A percentile compares a stretch with the other conserved stretches of the same genome.
phyloP scores from a whole-genome alignment of 2,797 vertebrate species.

The Phataginus tetradactyla region DNA sequence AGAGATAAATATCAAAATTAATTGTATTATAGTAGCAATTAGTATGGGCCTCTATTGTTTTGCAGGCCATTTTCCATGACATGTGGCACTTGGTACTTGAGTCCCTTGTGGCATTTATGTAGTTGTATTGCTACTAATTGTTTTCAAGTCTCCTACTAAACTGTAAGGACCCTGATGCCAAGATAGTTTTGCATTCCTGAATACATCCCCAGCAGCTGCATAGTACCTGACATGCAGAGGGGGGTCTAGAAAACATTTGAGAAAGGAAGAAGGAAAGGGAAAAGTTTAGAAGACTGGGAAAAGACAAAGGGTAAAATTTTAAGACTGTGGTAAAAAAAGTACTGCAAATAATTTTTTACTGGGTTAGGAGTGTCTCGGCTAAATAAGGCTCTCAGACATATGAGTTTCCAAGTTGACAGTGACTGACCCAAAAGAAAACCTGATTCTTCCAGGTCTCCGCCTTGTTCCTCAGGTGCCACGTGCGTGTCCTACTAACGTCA shows the following conservation, averaged over 20 bases:
- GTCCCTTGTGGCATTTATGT: background rate
- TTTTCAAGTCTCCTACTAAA: background rate
- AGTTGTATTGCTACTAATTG: background rate
- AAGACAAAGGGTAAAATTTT: background rate
- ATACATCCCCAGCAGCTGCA: background rate
- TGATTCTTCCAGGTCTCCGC: background rate
- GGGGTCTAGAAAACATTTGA: background rate
- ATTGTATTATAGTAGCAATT: background rate
- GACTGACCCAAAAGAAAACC: background rate
- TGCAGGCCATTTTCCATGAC: background rate
- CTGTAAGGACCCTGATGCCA: background rate
- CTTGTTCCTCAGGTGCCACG: conserved; percentile 46
- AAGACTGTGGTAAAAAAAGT: conserved; percentile 40
- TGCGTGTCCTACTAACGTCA: conserved; percentile 38
- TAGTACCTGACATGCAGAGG: rapidly evolving
- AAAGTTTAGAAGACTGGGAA: background rate
- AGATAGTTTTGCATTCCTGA: background rate
- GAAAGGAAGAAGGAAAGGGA: background rate
- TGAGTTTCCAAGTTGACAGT: conserved; percentile 1
- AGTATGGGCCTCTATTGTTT: background rate
- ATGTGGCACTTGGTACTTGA: background rate
- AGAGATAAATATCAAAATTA: background rate
- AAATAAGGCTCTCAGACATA: background rate
- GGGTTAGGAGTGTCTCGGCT: background rate
- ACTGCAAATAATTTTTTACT: background rate